Conservation (phyloP, 2,888 invertebrate genomes). For the Melikaiella ostensackeni region DNA sequence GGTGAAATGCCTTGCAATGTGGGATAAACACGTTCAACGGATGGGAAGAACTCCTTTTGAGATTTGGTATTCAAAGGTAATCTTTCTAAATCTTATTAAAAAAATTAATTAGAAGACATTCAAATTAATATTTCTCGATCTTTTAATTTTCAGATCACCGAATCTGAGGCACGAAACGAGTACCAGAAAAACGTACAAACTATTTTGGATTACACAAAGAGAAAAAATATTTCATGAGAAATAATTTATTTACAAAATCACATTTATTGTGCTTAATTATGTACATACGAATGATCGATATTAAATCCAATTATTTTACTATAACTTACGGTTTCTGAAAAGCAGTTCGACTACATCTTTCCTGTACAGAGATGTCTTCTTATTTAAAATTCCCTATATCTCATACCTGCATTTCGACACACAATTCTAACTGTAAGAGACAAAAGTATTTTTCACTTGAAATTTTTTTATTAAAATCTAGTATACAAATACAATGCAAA, state of each 20-base stretch:
- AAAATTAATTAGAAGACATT: background rate
- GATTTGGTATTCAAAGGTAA: constrained; percentile 59
- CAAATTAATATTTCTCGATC: constrained; percentile 35
- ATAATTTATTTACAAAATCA: constrained; percentile 53
- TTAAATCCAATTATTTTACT: constrained; percentile 13
- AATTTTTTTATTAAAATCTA: no score
- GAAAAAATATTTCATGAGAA: constrained; percentile 6
- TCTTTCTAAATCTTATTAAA: background rate
- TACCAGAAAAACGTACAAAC: constrained; percentile 64
- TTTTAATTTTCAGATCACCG: constrained; percentile 52
- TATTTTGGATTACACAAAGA: constrained; percentile 62
- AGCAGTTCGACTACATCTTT: constrained; percentile 6
- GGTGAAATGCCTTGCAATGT: constrained; percentile 71
- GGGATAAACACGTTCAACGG: constrained; percentile 60
- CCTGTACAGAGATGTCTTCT: constrained; percentile 16
- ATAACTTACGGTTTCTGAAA: background rate
- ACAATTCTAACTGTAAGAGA: background rate
- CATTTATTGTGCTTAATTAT: constrained; percentile 55
- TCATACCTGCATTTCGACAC: background rate
- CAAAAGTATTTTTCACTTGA: background rate
- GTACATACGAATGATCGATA: constrained; percentile 45
- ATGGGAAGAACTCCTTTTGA: constrained; percentile 55
- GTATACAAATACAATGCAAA: background rate
- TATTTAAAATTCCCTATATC: constrained; percentile 19
- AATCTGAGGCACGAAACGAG: constrained; percentile 55